Evolutionary conservation across 2,888 invertebrate species (phyloP), one percentile per base, ranked within the genome.

Genomic region (Chironomus tentans): DNA sequence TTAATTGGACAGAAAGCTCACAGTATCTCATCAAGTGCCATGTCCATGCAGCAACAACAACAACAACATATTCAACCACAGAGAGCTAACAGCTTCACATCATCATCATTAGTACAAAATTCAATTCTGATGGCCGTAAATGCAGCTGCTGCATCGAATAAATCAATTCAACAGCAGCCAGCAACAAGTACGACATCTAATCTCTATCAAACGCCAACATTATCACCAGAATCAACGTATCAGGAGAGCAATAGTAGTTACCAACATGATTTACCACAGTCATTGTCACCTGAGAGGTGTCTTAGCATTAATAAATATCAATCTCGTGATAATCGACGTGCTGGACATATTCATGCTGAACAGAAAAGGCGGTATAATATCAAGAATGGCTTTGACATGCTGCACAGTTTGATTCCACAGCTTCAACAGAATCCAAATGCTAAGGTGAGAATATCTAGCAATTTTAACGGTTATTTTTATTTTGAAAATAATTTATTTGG

Each of bases 291-390:
- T 46, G 81, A 81, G 47, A 77, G 76, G 3, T 62, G 74, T n/a
- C 2, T 68, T 12, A 68, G 84, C 2, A 83, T 82, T 76, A 80
- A 81, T 12, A 76, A 70, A 85, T 88, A 78, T 86, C 87, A 78
- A 82, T 86, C 68, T 80, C 84, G 89, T 78, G 81, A 87, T 79
- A 90, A 93, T 81, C 86, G 92, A 68, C 88, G 96, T 76, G 93
- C 92, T 78, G 94, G 94, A 13, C 97, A 97, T 83, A 92, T 95
- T 80, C 95, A 95, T 84, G 96, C 98, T 0, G 98, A 98, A 82
- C 97, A 97, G 85, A 98, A 97, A 83, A 88, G 98, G 48, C 88
- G 97, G 75, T 96, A 93, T 83, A 97, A 97, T 83, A 97, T 98
- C 80, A 97, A 97, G 85, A 94, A 93, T 83, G 97, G 97, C 56